Evolutionary conservation across 2,113 vertebrate species (phyloP).

Genomic region (Alectura lathami): DNA sequence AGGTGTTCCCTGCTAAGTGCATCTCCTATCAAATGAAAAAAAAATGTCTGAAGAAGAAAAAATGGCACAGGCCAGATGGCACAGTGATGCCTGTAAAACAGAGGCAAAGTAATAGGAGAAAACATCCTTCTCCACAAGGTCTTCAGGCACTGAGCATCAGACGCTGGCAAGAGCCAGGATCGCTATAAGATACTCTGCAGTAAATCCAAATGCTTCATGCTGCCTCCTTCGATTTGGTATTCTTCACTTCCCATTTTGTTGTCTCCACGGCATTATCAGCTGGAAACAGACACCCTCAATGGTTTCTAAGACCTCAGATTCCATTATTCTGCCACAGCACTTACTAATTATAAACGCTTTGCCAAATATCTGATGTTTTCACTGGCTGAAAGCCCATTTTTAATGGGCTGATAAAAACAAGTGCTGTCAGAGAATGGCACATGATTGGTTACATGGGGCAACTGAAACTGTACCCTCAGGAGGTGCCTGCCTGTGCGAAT

Average conservation of each 20-base stretch:
- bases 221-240: not conserved
- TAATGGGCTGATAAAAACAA: conserved; percentile 55
- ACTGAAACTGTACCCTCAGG: not conserved
- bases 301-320: conserved; percentile 8
- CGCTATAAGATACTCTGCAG: not conserved
- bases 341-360: conserved; percentile 42
- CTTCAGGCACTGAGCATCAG: not conserved
- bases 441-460: not conserved
- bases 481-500: not conserved
- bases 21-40: not conserved
- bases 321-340: conserved; percentile 44
- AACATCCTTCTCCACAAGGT: not conserved
- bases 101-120: not conserved
- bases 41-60: not conserved
- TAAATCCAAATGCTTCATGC: not conserved
- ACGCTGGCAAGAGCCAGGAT: not conserved
- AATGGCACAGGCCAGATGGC: not conserved
- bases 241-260: not conserved
- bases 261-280: not conserved
- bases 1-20: not conserved
- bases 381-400: conserved; percentile 52
- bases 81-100: not conserved
- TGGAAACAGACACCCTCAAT: not conserved
- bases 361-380: conserved; percentile 34
- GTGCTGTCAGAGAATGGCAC: not conserved